Evolutionary conservation across 2,113 vertebrate species (phyloP).

Genomic region (Myotis lucifugus): DNA sequence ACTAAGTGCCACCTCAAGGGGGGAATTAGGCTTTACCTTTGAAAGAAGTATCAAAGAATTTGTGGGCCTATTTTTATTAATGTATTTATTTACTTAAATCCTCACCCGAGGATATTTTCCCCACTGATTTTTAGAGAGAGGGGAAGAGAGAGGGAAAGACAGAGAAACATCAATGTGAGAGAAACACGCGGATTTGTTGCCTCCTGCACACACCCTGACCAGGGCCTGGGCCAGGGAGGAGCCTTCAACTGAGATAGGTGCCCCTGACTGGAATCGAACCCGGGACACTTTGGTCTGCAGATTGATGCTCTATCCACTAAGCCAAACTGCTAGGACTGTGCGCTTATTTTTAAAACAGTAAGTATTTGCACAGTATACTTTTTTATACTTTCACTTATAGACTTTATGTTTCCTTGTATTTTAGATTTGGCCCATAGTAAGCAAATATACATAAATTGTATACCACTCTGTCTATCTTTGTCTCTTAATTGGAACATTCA

Average conservation of each 20-base stretch:
- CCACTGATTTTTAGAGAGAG: background rate
- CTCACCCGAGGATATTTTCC: background rate
- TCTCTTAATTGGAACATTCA: background rate
- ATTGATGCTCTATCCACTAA: background rate
- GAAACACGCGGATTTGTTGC: background rate
- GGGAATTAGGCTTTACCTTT: background rate
- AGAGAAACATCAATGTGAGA: background rate
- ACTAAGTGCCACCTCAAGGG: background rate
- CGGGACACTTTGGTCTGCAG: background rate
- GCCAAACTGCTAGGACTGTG: background rate
- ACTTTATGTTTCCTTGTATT: background rate
- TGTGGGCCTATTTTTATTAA: background rate
- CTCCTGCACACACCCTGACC: background rate
- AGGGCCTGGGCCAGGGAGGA: too few species aligned
- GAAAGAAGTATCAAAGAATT: background rate
- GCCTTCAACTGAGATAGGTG: background rate
- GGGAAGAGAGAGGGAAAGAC: background rate
- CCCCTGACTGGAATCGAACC: background rate
- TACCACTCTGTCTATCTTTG: background rate
- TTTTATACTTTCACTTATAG: background rate
- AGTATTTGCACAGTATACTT: background rate
- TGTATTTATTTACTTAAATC: background rate
- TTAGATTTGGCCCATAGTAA: background rate
- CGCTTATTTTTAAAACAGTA: background rate
- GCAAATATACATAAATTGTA: background rate